Base-by-base conservation (phyloP, 64 coral and sea anemone species). In the Platygyra sinensis region DNA sequence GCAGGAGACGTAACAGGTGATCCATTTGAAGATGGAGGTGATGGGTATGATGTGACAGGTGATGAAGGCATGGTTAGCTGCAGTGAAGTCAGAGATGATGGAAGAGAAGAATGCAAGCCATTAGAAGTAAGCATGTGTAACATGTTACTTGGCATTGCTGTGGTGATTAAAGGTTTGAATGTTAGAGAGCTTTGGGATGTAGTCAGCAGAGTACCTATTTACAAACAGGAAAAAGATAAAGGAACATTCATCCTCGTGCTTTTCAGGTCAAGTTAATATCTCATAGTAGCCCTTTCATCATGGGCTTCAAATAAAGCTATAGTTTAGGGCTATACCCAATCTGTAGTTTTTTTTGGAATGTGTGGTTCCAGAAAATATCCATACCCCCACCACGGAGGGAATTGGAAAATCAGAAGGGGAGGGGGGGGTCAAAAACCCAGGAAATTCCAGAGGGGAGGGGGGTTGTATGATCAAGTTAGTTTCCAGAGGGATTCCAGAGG, bases 1-100 rank as follows among this genome's bases (percentile, higher is more conserved):
- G 52, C 52, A 39, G 78, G 94, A 31, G 79, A 93, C 29, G 60
- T 88, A 3, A 67, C 85, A 63, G 91, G 85, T 46, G 91, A 87
- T 27, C 71, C 20, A 82, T 52, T 88, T 62, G 94, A 60, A 30
- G 93, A 95, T 24, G 54, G 57, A 52, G 79, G 62, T 31, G 89
- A 91, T 39, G 89, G 80, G 18, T 67, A 84, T 39, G 81, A 76
- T 19, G 90, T 46, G 19, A 92, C 72, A 0, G 80, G 81, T 72
- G 90, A 74, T 4, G 67, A 60, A 51, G 85, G 73, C 19, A 60
- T 67, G 18, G 31, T 67, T 31, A 83, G 31, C 10, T 87, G 85
- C 19, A 75, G 85, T 60, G 67, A 72, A 59, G 52, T 30, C 7
- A 60, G 27, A 19, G 62, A 83, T 42, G n/a, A 22, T 30, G 30